These are phyloP conservation scores for Lontra canadensis DNA, from an alignment of 2,113 vertebrate species.

Conservation along the genomic window DNA sequence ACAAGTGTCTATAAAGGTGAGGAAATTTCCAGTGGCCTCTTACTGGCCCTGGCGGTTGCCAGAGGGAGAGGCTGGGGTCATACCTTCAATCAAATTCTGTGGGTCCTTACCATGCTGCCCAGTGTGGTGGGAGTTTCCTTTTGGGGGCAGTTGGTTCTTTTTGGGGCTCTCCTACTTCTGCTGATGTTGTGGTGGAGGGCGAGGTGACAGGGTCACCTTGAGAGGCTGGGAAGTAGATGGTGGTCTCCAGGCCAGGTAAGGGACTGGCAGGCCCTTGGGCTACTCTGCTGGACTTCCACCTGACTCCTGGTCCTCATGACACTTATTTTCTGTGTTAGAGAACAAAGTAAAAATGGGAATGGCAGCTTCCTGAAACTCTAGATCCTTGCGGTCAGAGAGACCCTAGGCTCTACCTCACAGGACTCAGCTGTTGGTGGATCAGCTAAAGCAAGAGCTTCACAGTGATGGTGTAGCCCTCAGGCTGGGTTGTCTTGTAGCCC, in stretches of 20 bases:
- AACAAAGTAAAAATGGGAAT: neutral
- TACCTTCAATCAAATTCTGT: neutral
- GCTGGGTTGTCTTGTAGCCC: neutral
- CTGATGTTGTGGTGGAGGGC: neutral
- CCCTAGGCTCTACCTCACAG: neutral
- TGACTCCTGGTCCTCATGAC: neutral
- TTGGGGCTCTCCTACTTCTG: neutral
- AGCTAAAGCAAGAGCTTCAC: neutral
- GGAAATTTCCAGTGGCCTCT: neutral
- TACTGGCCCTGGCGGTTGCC: neutral
- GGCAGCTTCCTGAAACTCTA: neutral
- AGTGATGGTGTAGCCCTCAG: neutral
- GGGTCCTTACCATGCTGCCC: neutral
- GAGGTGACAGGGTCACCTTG: neutral
- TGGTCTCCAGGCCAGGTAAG: neutral
- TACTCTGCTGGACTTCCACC: neutral
- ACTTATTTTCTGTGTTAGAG: neutral
- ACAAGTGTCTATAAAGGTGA: neutral
- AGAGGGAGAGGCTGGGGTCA: neutral
- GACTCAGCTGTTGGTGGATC: neutral
- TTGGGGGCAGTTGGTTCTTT: neutral
- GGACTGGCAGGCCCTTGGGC: neutral
- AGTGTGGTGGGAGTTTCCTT: neutral
- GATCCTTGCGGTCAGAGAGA: neutral
- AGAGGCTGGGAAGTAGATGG: neutral